Evolutionary conservation across 2,113 vertebrate species (phyloP), one percentile per base, ranked within the genome.

Genomic region (Cricetomys ansorgei): DNA sequence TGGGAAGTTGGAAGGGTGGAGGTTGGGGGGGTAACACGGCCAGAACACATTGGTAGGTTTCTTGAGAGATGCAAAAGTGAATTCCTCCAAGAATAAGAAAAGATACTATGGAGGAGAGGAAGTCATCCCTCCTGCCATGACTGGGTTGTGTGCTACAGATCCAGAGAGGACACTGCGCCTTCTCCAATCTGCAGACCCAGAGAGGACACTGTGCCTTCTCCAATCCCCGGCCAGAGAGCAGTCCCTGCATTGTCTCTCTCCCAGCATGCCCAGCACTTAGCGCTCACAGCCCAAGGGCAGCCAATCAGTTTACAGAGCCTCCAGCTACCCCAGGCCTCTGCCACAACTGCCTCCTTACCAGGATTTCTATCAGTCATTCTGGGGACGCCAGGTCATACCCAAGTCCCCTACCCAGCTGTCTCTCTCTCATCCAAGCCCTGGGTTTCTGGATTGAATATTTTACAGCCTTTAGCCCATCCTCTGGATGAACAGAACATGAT

Each of bases 171-270:
- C 12, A 13, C 11, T 64, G 2, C 11, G 4, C 27, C 21, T 48
- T 1, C 0, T 12, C 64, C 45, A 1, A 2, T 4, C 2, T 64
- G 27, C 19, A 80, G 16, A 69, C 57, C 34, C 65, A 53, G 65
- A 11, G 3, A 7, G 1, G 37, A 76, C 12, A 13, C 11, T 64
- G 2, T 13, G 4, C 27, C 21, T 48, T 1, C 0, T 12, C 64
- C 45, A 1, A 2, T 4, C 2, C 0, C 65, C 69, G 7, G 37
- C 0, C 64, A 4, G 40, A 0, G 13, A 77, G 85, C 48, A 34
- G 69, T 1, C 15, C 40, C 11, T 0, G 17, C 50, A 25, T 29
- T 1, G 31, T 50, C 48, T 77, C 48, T 75, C 45, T 62, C 12
- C 2, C 1, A 6, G 4, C 17, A 27, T 5, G 31, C 23, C 57